A percentile compares a stretch with the other conserved stretches of the same genome.
These are phyloP conservation scores for Huso huso DNA, from an alignment of 2,797 vertebrate species.

Conservation along the genomic window DNA sequence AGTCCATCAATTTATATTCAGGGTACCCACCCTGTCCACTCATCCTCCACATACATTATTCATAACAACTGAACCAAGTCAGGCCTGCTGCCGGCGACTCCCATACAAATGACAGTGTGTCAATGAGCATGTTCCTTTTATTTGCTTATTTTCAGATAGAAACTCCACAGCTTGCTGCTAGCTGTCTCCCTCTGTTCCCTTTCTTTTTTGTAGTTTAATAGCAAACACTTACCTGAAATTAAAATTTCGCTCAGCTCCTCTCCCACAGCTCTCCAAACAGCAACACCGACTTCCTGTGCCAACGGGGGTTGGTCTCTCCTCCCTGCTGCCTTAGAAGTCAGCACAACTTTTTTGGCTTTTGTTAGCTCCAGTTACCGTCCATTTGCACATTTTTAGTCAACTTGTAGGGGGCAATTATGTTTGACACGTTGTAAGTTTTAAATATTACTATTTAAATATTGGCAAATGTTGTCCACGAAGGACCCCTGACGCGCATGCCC, in stretches of 20 bases:
- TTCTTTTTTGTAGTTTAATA: not conserved
- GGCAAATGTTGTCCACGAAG: not conserved
- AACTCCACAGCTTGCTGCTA: not conserved
- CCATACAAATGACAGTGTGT: not conserved
- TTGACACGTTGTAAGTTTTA: not conserved
- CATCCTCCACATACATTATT: not conserved
- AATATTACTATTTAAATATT: not conserved
- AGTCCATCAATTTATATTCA: not conserved
- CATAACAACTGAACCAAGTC: not conserved
- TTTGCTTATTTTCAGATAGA: not conserved
- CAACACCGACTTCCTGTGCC: not conserved
- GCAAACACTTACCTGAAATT: not conserved
- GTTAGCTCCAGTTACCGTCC: too few relatives aligned
- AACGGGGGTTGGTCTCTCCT: not conserved
- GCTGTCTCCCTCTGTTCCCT: not conserved
- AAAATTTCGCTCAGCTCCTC: not conserved
- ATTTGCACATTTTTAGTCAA: too few relatives aligned
- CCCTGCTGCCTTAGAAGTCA: not conserved
- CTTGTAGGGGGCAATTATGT: too few relatives aligned
- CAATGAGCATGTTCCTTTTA: not conserved
- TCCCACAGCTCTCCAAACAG: not conserved
- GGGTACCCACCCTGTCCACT: not conserved
- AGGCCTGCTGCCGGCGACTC: slow-evolving; percentile 2
- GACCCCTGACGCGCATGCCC: not conserved
- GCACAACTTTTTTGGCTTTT: too few relatives aligned